Conservation (phyloP, 2,888 invertebrate genomes). For the Drosophila fungiperda region DNA sequence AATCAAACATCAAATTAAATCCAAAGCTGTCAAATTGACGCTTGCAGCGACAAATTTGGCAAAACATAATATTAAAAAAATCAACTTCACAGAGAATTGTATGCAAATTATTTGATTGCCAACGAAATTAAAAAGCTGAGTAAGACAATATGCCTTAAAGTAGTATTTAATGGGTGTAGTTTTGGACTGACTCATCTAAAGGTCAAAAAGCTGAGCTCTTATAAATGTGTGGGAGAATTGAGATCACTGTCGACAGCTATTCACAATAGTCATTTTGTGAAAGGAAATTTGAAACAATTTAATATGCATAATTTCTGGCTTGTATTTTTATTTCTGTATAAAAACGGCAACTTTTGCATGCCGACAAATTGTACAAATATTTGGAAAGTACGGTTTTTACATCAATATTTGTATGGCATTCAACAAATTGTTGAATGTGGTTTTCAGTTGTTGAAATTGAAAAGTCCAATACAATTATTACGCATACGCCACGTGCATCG, state of each 20-base stretch:
- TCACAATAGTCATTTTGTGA: slow-evolving; percentile 1
- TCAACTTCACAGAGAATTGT: slow-evolving; percentile 32
- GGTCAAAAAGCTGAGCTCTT: neutral
- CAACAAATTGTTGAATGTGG: slow-evolving; percentile 47
- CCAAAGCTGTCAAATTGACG: slow-evolving; percentile 44
- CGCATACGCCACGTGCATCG: slow-evolving; percentile 69
- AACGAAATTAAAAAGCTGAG: slow-evolving; percentile 26
- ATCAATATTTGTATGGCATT: slow-evolving; percentile 48
- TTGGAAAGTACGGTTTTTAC: neutral
- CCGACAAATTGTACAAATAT: slow-evolving; percentile 45
- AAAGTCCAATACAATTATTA: slow-evolving; percentile 64
- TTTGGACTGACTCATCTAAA: slow-evolving; percentile 27
- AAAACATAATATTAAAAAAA: slow-evolving; percentile 15
- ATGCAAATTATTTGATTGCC: slow-evolving; percentile 44
- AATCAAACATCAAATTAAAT: slow-evolving; percentile 43
- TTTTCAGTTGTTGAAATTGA: slow-evolving; percentile 28
- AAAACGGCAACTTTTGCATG: slow-evolving; percentile 3
- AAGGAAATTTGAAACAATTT: slow-evolving; percentile 1
- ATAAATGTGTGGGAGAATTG: slow-evolving; percentile 1
- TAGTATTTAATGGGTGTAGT: neutral
- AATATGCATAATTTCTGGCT: neutral
- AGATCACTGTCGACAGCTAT: neutral
- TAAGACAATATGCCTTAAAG: slow-evolving; percentile 23
- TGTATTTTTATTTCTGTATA: neutral
- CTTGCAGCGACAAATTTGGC: slow-evolving; percentile 54